Base-by-base conservation (phyloP, 1,140 invertebrate species). In the Parasteatoda tepidariorum region DNA sequence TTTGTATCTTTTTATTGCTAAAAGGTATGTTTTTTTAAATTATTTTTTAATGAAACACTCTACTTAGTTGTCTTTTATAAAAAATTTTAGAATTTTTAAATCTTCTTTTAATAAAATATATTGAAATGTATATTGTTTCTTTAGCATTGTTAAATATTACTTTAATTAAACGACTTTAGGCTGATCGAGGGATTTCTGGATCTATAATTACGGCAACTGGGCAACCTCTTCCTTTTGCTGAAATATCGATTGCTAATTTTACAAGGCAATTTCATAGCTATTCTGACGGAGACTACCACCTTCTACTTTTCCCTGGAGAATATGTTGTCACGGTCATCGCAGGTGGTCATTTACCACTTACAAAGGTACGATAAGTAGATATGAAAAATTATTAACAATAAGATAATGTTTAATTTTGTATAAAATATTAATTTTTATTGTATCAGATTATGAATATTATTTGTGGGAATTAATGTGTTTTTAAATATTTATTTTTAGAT, bases 201-300 rank as follows among this genome's bases (percentile, higher is more conserved):
- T 86, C 61, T 64, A 38, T 87, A 62, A 78, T 68, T 67, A 83
- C 84, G 76, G 67, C 78, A 85, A 91, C 59, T 86, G 88, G 87
- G 92, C 93, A 92, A 86, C 92, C 93, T 2, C 88, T 94, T 9
- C 85, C 88, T 7, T 89, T 91, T 82, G 92, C 92, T 22, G 86
- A 90, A 74, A 84, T 94, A 1, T 88, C 88, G 1, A 89, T 93
- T 34, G 88, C 89, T 66, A 86, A 86, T 30, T 89, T 89, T 38
- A 83, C 87, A 87, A 1, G 90, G 87, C 89, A 89, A 0, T 85
- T 90, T 48, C 86, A 87, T 30, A 91, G 90, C 55, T 89, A 91
- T 76, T 86, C 86, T n/a, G 87, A 91, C 61, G 93, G 93, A 0
- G 90, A 89, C 34, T 94, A 92, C 86, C 91, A 89, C 78, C 76